Conservation (phyloP, 1,140 invertebrate genomes). For the Pseudomyrmex gracilis region DNA sequence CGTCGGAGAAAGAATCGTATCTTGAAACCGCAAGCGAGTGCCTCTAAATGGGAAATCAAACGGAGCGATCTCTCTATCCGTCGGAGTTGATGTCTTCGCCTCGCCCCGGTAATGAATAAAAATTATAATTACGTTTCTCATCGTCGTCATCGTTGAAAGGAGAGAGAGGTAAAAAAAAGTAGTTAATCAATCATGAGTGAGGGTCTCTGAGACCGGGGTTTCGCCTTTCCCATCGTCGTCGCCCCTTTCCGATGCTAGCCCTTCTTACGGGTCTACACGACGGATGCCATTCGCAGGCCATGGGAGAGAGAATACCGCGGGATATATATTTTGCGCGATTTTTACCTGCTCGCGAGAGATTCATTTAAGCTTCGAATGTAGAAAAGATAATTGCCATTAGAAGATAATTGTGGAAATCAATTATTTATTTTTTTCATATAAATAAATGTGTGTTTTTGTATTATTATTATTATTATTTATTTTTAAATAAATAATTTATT, state of each 20-base stretch:
- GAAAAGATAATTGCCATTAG: too few species aligned
- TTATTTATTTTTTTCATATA: too few species aligned
- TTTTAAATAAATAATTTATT: too few species aligned
- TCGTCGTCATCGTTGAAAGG: slow-evolving; percentile 59
- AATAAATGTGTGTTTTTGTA: too few species aligned
- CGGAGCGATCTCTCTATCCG: slow-evolving; percentile 69
- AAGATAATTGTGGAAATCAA: too few species aligned
- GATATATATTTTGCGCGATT: too few species aligned
- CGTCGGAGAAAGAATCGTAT: slow-evolving; percentile 83
- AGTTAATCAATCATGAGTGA: slow-evolving; percentile 85
- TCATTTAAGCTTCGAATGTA: neutral
- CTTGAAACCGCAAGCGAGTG: slow-evolving; percentile 84
- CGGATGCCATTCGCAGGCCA: slow-evolving; percentile 23
- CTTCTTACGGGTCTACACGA: slow-evolving; percentile 46
- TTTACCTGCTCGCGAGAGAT: too few species aligned
- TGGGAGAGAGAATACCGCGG: neutral
- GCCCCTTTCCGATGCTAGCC: slow-evolving; percentile 52
- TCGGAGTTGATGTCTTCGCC: slow-evolving; percentile 32
- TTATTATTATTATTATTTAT: too few species aligned
- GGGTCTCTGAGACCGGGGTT: slow-evolving; percentile 51
- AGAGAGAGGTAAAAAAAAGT: slow-evolving; percentile 76
- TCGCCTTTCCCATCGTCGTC: slow-evolving; percentile 62
- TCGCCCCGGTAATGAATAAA: slow-evolving; percentile 84
- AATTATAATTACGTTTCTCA: slow-evolving; percentile 86
- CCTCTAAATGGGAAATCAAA: slow-evolving; percentile 83